Evolutionary conservation across 1,140 invertebrate species (phyloP).

Genomic region (Tetragonula clypearis): DNA sequence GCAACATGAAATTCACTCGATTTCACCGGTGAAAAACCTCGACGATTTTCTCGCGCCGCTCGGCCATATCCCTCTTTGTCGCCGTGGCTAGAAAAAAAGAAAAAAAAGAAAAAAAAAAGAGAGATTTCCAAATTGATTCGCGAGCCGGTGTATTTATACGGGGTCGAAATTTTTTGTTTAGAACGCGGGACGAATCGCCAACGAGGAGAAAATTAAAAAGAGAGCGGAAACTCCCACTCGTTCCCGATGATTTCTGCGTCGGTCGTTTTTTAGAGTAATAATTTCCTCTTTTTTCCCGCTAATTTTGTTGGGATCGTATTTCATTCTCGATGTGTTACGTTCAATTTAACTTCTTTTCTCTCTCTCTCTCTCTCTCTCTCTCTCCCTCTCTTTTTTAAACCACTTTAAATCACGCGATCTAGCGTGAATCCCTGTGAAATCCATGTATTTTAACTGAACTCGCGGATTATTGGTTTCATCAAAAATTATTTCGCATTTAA

Average conservation of each 20-base stretch:
- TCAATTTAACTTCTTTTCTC: no score
- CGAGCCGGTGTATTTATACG: neutral
- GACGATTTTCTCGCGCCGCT: neutral
- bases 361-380: no score
- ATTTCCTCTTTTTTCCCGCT: neutral
- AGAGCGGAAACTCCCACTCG: neutral
- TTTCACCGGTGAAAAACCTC: slow-evolving; percentile 12
- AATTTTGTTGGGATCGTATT: no score
- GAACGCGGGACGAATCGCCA: no score
- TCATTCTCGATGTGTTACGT: no score
- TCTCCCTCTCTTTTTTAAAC: neutral
- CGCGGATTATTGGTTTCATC: neutral
- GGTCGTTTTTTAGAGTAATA: neutral
- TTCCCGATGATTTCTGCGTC: neutral
- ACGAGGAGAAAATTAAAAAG: neutral
- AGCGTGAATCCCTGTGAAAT: neutral
- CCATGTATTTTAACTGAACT: neutral
- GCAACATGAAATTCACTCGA: slow-evolving; percentile 31
- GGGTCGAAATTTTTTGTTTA: neutral
- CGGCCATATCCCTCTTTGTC: neutral
- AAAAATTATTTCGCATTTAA: neutral
- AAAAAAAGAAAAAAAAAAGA: no score
- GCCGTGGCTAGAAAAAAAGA: no score
- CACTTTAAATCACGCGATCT: neutral
- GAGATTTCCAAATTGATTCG: neutral